Conservation (phyloP, 2,113 vertebrate species). For the Mugil cephalus region DNA sequence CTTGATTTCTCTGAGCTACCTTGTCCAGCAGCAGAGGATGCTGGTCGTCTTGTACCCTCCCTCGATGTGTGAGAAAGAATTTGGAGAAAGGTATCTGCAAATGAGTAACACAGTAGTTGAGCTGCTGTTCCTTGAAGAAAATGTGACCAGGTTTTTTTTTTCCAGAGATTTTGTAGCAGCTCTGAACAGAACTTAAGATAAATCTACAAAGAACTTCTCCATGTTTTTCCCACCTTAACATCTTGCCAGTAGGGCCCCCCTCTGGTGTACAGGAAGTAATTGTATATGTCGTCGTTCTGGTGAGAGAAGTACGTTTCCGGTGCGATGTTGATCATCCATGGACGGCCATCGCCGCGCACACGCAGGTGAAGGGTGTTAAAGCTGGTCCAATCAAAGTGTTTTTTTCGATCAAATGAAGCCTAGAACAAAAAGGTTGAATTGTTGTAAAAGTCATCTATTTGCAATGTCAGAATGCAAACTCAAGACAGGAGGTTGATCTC, state of each 20-base stretch:
- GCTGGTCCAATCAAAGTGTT: slow-evolving; percentile 87
- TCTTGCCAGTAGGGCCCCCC: slow-evolving; percentile 98
- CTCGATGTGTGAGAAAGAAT: slow-evolving; percentile 92
- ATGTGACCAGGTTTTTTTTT: too few species aligned
- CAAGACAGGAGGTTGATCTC: too few species aligned
- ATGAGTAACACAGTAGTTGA: neutral
- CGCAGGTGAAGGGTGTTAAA: slow-evolving; percentile 93
- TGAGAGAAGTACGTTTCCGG: slow-evolving; percentile 87
- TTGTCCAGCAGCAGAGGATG: slow-evolving; percentile 88
- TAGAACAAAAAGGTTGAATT: slow-evolving; percentile 57
- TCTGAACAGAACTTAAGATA: too few species aligned
- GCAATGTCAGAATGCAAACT: too few species aligned
- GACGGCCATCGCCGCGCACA: slow-evolving; percentile 93
- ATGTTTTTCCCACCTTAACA: slow-evolving; percentile 86
- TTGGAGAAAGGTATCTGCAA: slow-evolving; percentile 96
- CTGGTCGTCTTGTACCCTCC: slow-evolving; percentile 92
- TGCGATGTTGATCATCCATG: slow-evolving; percentile 95
- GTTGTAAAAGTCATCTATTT: too few species aligned
- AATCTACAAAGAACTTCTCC: too few species aligned
- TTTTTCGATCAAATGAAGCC: slow-evolving; percentile 89
- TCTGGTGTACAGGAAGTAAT: slow-evolving; percentile 94
- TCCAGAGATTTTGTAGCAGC: neutral
- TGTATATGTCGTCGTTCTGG: slow-evolving; percentile 90
- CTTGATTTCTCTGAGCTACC: slow-evolving; percentile 73
- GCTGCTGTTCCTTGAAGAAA: neutral